A percentile compares a stretch with the other conserved stretches of the same genome.
phyloP scores from a whole-genome alignment of 2,888 invertebrate species.

The Drosophila melanosoma region DNA sequence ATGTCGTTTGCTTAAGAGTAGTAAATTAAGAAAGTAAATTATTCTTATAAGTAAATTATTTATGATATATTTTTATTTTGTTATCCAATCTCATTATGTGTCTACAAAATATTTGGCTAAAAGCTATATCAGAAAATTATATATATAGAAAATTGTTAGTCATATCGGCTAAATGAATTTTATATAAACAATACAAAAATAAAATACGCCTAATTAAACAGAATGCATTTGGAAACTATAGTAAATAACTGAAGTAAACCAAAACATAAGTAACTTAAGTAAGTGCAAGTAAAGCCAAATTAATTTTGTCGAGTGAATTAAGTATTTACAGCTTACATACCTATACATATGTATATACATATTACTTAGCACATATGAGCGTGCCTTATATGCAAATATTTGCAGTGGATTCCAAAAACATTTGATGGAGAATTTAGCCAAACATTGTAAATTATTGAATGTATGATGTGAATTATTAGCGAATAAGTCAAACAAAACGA shows the following conservation, averaged over 20 bases:
- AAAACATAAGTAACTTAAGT: conserved; percentile 18
- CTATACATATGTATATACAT: conserved; percentile 2
- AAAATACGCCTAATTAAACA: neutral
- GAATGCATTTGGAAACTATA: neutral
- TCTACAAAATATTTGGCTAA: neutral
- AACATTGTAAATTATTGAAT: conserved; percentile 70
- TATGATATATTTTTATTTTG: neutral
- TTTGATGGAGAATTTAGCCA: conserved; percentile 41
- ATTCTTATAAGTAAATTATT: neutral
- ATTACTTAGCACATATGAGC: conserved; percentile 1
- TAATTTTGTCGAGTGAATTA: conserved; percentile 53
- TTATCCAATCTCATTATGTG: neutral
- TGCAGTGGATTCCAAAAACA: conserved; percentile 45
- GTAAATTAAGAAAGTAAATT: neutral
- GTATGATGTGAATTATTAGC: conserved; percentile 35
- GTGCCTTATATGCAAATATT: conserved; percentile 62
- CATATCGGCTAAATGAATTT: neutral
- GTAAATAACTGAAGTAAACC: neutral
- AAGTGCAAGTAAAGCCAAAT: conserved; percentile 35
- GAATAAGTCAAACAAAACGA: conserved; percentile 61
- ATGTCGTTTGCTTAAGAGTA: neutral
- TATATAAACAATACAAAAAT: too few relatives aligned
- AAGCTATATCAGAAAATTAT: neutral
- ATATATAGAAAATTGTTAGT: neutral
- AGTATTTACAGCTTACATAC: conserved; percentile 54